phyloP scores from a whole-genome alignment of 2,797 vertebrate species.

The Spatula clypeata region DNA sequence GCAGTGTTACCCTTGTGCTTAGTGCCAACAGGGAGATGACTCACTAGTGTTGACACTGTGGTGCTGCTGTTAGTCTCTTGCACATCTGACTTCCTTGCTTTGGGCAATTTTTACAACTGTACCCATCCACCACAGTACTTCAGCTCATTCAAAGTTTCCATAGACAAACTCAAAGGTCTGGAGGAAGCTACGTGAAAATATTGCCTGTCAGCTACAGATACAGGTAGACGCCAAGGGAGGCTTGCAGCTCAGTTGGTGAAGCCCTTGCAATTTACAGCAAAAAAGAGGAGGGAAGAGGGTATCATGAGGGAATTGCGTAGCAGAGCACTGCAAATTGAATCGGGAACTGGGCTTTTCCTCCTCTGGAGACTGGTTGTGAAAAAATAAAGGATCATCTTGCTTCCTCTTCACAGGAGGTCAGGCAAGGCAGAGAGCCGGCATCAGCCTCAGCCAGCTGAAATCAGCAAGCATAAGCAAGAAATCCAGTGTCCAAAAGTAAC shows the following conservation, averaged over 20 bases:
- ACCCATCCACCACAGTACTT: neutral
- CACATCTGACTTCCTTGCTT: conserved; percentile 4
- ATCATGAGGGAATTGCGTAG: neutral
- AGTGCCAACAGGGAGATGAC: conserved; percentile 5
- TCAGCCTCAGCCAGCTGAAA: neutral
- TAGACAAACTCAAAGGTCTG: neutral
- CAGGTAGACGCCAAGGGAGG: neutral
- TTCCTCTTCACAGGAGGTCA: conserved; percentile 44
- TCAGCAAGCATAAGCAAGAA: conserved; percentile 44
- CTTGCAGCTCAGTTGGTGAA: conserved; percentile 22
- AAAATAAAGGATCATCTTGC: conserved; percentile 17
- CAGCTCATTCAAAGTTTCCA: neutral
- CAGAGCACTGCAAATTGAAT: neutral
- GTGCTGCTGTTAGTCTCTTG: neutral
- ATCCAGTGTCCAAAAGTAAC: neutral
- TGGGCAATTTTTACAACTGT: neutral
- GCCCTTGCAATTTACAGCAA: neutral
- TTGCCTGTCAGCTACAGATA: neutral
- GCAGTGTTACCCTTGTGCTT: neutral
- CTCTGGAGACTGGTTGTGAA: neutral
- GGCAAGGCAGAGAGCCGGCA: neutral
- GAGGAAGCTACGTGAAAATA: neutral
- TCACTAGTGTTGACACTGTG: neutral
- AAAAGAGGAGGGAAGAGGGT: neutral
- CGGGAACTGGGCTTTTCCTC: conserved; percentile 17